These are phyloP conservation scores for Mormyrus hasselquistii DNA, from an alignment of 2,797 vertebrate species.

Conservation along the genomic window DNA sequence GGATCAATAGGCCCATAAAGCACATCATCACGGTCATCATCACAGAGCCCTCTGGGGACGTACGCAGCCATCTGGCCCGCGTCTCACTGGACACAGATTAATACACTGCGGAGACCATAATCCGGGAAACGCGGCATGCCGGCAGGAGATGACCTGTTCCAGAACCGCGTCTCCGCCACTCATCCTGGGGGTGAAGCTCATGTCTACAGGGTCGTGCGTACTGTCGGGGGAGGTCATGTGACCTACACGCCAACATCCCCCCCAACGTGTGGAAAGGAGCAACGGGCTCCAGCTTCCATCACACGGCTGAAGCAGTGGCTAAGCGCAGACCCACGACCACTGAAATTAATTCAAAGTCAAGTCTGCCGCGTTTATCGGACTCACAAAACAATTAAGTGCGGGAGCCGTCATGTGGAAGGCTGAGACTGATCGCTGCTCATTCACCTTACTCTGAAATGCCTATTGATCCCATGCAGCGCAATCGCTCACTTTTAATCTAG, in stretches of 20 bases:
- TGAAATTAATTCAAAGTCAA: constrained; percentile 16
- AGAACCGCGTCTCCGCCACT: not conserved
- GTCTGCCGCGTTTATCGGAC: not conserved
- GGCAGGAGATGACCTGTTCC: not conserved
- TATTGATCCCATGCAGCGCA: constrained; percentile 36
- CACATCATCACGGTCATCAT: constrained; percentile 3
- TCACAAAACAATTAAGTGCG: constrained; percentile 24
- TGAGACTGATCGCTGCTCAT: constrained; percentile 32
- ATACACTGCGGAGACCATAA: constrained; percentile 2
- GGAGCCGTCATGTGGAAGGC: constrained; percentile 25
- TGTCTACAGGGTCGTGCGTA: not conserved
- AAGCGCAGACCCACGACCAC: not conserved
- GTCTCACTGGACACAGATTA: constrained; percentile 22
- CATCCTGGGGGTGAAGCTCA: not conserved
- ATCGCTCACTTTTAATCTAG: constrained; percentile 43
- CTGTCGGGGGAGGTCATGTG: not conserved
- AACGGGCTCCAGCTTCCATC: not conserved
- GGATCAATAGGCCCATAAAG: constrained; percentile 20
- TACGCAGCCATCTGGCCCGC: constrained; percentile 12
- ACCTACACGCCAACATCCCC: not conserved
- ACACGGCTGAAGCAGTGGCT: not conserved
- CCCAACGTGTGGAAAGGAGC: not conserved
- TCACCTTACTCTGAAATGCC: constrained; percentile 31
- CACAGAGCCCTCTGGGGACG: not conserved
- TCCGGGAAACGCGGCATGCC: not conserved